Percentiles rank a stretch among this genome's conserved stretches.
Evolutionary conservation across 2,797 vertebrate species (phyloP).

Genomic region (Dryobates pubescens): DNA sequence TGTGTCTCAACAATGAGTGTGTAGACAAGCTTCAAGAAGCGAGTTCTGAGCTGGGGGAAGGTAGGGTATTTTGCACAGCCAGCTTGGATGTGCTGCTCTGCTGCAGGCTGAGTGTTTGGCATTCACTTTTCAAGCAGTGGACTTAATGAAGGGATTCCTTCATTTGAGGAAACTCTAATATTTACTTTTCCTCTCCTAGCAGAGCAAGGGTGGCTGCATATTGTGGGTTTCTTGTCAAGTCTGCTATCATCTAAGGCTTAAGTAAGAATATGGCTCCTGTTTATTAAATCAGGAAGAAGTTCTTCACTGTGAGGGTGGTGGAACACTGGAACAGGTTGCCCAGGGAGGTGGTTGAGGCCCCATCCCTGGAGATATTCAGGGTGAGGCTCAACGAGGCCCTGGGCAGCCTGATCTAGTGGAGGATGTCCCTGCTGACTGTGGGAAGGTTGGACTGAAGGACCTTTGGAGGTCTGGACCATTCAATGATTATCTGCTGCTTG

Average conservation of each 20-base stretch:
- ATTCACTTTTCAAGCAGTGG: neutral
- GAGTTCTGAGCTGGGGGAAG: neutral
- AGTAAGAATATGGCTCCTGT: neutral
- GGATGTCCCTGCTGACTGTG: too few species aligned
- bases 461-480: too few species aligned
- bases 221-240: neutral
- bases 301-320: too few species aligned
- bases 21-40: slow-evolving; percentile 14
- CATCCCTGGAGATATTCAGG: too few species aligned
- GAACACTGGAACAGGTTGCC: too few species aligned
- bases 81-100: neutral
- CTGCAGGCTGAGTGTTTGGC: neutral
- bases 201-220: neutral
- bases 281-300: neutral
- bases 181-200: neutral
- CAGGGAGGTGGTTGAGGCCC: too few species aligned
- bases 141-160: neutral
- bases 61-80: neutral
- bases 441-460: too few species aligned
- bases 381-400: too few species aligned
- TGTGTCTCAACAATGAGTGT: neutral
- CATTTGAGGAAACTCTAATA: neutral
- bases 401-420: too few species aligned
- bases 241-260: neutral
- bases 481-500: neutral